Conservation (phyloP, 2,113 vertebrate species). For the Recurvirostra avosetta region DNA sequence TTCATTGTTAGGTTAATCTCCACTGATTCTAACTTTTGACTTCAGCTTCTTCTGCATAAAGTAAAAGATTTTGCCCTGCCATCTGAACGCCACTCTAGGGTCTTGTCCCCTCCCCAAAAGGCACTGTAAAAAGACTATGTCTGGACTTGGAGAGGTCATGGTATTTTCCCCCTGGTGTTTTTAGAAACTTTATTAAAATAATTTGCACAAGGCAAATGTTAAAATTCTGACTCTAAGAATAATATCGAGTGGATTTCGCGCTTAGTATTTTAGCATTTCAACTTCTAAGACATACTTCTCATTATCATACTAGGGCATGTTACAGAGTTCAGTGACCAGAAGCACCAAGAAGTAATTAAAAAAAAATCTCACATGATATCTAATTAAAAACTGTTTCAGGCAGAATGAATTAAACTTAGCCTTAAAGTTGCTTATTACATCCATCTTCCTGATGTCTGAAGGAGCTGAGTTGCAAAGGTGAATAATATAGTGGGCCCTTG, state of each 20-base stretch:
- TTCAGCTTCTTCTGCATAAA: neutral
- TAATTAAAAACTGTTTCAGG: conserved; percentile 77
- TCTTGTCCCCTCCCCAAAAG: neutral
- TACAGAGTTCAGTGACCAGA: conserved; percentile 69
- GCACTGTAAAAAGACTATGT: neutral
- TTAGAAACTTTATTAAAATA: conserved; percentile 15
- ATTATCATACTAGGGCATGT: conserved; percentile 55
- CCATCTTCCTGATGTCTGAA: conserved; percentile 1
- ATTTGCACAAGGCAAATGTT: neutral
- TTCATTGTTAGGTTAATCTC: neutral
- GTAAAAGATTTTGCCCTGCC: neutral
- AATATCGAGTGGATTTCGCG: conserved; percentile 23
- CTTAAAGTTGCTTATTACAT: conserved; percentile 53
- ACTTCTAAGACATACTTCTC: conserved; percentile 50
- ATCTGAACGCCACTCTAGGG: neutral
- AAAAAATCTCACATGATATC: conserved; percentile 69
- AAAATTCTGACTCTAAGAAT: conserved; percentile 1
- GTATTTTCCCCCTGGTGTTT: neutral
- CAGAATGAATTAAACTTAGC: conserved; percentile 71
- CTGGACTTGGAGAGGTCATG: neutral
- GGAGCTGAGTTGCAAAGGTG: conserved; percentile 32
- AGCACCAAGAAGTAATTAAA: conserved; percentile 69
- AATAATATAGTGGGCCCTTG: neutral
- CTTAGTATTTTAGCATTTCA: conserved; percentile 40
- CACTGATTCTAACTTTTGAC: neutral